Evolutionary conservation across 2,888 invertebrate species (phyloP).

Genomic region (Tridacna crocea): DNA sequence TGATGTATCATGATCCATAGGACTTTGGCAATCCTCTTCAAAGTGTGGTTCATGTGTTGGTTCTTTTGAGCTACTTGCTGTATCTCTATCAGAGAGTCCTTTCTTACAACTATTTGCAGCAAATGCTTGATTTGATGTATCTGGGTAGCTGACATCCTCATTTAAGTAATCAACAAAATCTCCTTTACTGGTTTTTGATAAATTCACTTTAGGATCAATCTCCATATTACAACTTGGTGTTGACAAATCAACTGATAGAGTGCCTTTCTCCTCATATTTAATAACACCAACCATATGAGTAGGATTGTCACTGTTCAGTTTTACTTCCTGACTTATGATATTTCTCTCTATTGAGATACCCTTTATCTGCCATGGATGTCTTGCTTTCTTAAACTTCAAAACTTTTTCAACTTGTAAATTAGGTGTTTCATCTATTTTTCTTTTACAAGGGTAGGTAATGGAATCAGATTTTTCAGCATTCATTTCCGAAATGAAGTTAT

Average conservation of each 20-base stretch:
- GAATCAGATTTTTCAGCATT: not conserved
- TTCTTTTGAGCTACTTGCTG: too few relatives aligned
- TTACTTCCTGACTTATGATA: conserved; percentile 20
- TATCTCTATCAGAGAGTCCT: too few relatives aligned
- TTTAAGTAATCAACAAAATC: too few relatives aligned
- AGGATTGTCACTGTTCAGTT: not conserved
- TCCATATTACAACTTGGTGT: too few relatives aligned
- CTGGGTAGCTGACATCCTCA: too few relatives aligned
- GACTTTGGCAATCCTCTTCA: conserved; percentile 8
- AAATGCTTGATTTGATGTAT: too few relatives aligned
- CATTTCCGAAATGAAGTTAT: not conserved
- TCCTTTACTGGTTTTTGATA: too few relatives aligned
- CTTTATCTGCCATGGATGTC: conserved; percentile 59
- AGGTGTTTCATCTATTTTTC: conserved; percentile 5
- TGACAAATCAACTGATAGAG: not conserved
- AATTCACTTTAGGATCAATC: too few relatives aligned
- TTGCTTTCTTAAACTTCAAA: conserved; percentile 37
- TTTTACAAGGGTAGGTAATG: conserved; percentile 7
- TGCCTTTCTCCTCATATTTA: conserved; percentile 17
- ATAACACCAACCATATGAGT: conserved; percentile 14
- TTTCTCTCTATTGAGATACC: conserved; percentile 21
- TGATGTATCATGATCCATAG: conserved; percentile 20
- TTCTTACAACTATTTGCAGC: too few relatives aligned
- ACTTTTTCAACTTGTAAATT: not conserved
- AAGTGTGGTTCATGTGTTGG: not conserved